Evolutionary conservation across 2,888 invertebrate species (phyloP).

Genomic region (Brenthis hecate): DNA sequence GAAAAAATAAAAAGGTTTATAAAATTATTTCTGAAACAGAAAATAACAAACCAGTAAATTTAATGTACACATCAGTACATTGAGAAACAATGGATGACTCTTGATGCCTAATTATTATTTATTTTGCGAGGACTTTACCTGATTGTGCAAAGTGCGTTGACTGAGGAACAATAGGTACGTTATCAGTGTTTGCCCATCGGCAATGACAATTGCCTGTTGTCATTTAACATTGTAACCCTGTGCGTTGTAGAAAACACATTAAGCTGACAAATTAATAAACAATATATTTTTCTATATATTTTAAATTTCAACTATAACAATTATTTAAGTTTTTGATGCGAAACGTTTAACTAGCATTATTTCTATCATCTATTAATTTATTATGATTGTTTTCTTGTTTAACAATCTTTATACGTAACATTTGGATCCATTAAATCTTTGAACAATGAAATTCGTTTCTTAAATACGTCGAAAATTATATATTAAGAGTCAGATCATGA

Average conservation of each 20-base stretch:
- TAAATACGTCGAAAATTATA: too few species aligned
- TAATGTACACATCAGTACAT: slow-evolving; percentile 10
- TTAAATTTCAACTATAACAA: neutral
- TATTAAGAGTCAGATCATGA: too few species aligned
- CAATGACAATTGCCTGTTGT: slow-evolving; percentile 43
- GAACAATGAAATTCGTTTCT: too few species aligned
- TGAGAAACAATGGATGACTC: slow-evolving; percentile 30
- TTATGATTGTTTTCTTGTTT: too few species aligned
- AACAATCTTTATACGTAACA: too few species aligned
- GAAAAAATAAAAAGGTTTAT: neutral
- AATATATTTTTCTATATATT: slow-evolving; percentile 9
- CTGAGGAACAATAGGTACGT: slow-evolving; percentile 55
- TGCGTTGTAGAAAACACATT: slow-evolving; percentile 15
- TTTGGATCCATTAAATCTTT: too few species aligned
- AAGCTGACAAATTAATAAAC: slow-evolving; percentile 13
- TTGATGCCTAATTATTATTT: slow-evolving; percentile 31
- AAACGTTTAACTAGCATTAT: too few species aligned
- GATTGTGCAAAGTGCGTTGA: slow-evolving; percentile 55
- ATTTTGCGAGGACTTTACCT: slow-evolving; percentile 32
- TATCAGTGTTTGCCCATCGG: slow-evolving; percentile 52
- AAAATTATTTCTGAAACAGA: slow-evolving; percentile 1
- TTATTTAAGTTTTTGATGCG: neutral
- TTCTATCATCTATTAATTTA: too few species aligned
- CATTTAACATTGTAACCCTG: slow-evolving; percentile 38
- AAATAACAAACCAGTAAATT: slow-evolving; percentile 3